These are phyloP conservation scores for Salpingus planirostris DNA, from an alignment of 2,888 invertebrate species.

Conservation along the genomic window DNA sequence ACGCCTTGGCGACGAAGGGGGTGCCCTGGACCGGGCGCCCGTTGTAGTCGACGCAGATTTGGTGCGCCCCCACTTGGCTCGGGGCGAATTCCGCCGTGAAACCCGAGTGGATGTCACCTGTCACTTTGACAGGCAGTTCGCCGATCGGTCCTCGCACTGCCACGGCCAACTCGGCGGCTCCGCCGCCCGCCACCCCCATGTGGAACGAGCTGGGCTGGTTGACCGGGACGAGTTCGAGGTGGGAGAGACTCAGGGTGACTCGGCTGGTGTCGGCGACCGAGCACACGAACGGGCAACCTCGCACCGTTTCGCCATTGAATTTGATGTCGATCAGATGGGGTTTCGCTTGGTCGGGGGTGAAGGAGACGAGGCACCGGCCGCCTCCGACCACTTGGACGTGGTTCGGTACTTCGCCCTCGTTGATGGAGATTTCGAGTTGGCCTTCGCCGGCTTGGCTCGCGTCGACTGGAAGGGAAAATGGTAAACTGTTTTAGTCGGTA, in stretches of 20 bases:
- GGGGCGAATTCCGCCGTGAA: conserved; percentile 90
- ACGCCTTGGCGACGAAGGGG: conserved; percentile 84
- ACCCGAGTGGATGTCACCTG: conserved; percentile 79
- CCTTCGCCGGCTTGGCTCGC: conserved; percentile 98
- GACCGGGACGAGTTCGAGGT: conserved; percentile 78
- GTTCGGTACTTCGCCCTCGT: conserved; percentile 98
- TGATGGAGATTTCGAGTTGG: conserved; percentile 97
- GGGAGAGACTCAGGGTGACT: conserved; percentile 62
- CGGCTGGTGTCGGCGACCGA: conserved; percentile 72
- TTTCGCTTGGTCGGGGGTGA: conserved; percentile 85
- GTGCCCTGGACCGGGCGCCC: conserved; percentile 83
- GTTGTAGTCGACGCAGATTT: conserved; percentile 85
- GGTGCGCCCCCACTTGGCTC: conserved; percentile 85
- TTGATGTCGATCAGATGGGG: conserved; percentile 91
- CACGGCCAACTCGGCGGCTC: conserved; percentile 78
- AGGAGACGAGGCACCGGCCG: conserved; percentile 87
- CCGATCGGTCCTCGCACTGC: conserved; percentile 81
- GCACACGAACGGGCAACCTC: conserved; percentile 84
- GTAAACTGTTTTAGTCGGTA: too few relatives aligned
- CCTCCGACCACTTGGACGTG: conserved; percentile 95
- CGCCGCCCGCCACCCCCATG: conserved; percentile 65
- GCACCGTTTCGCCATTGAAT: conserved; percentile 90
- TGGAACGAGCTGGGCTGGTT: conserved; percentile 71
- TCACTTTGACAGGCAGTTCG: conserved; percentile 76
- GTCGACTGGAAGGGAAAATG: conserved; percentile 69